Evolutionary conservation across 2,113 vertebrate genomes (phyloP).

Genomic region (Neogobius melanostomus): DNA sequence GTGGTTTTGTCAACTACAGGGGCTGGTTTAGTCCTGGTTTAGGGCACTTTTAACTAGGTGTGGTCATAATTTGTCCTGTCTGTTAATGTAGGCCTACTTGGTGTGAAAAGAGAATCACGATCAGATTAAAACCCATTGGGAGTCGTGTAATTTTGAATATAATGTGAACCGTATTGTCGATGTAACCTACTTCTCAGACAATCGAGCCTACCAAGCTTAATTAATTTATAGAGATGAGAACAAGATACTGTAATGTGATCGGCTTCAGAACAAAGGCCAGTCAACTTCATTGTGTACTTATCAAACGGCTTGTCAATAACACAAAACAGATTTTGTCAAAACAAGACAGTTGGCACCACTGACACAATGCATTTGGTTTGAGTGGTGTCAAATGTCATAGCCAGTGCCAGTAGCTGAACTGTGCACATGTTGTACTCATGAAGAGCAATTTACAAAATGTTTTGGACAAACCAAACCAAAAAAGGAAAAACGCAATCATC

Average conservation of each 20-base stretch:
- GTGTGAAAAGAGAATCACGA: background rate
- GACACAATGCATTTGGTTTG: conserved; percentile 1
- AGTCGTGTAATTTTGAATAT: background rate
- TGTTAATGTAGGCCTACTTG: no score
- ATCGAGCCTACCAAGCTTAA: background rate
- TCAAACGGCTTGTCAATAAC: conserved; percentile 3
- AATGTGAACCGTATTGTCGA: background rate
- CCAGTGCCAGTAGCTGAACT: background rate
- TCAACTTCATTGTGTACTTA: conserved; percentile 6
- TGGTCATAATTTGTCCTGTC: background rate
- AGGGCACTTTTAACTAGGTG: no score
- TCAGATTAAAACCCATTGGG: background rate
- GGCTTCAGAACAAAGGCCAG: background rate
- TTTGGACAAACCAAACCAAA: background rate
- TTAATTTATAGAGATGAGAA: conserved; percentile 6
- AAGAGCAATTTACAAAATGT: background rate
- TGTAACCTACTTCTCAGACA: background rate
- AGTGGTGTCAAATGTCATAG: background rate
- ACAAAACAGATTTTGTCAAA: background rate
- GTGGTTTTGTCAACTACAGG: no score
- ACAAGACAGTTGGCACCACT: background rate
- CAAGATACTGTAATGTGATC: conserved; percentile 14
- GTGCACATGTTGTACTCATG: background rate
- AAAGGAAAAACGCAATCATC: background rate
- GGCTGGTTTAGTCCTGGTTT: no score